A percentile compares a stretch with the other conserved stretches of the same genome.
phyloP scores from a whole-genome alignment of 2,888 invertebrate species.

The Campoletis raptor region DNA sequence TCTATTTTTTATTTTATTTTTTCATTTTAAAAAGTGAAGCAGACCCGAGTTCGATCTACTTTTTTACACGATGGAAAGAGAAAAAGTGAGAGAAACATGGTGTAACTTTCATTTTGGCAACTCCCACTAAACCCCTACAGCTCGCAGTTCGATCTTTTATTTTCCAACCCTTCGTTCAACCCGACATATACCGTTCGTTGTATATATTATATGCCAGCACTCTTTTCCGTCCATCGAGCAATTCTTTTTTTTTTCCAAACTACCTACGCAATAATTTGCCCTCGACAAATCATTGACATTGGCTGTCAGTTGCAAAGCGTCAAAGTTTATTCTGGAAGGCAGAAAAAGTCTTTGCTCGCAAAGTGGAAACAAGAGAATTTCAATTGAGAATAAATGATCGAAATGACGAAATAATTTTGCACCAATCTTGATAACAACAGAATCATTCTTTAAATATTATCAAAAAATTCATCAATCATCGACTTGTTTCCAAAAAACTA shows the following conservation, averaged over 20 bases:
- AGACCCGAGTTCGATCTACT: constrained; percentile 49
- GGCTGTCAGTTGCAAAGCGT: not conserved
- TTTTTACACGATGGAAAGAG: constrained; percentile 47
- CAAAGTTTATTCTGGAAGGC: not conserved
- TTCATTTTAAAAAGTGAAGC: constrained; percentile 56
- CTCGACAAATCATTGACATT: constrained; percentile 12
- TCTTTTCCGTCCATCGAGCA: constrained; percentile 7
- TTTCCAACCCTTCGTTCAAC: constrained; percentile 10
- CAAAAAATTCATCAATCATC: too few relatives aligned
- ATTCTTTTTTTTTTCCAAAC: constrained; percentile 26
- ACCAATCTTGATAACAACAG: not conserved
- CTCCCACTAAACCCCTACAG: constrained; percentile 40
- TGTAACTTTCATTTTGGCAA: constrained; percentile 68
- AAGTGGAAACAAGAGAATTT: not conserved
- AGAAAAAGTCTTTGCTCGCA: not conserved
- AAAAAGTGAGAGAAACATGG: constrained; percentile 33
- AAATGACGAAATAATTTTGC: not conserved
- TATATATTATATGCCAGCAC: constrained; percentile 41
- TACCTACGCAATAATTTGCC: constrained; percentile 18
- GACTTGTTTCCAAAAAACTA: not conserved
- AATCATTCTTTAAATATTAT: not conserved
- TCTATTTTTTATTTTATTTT: constrained; percentile 19
- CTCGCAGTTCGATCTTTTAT: constrained; percentile 41
- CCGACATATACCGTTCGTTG: constrained; percentile 31
- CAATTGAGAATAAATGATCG: not conserved